These are phyloP conservation scores for Meandrina meandrites DNA, from an alignment of 92 coral and sea anemone genomes.

Conservation along the genomic window DNA sequence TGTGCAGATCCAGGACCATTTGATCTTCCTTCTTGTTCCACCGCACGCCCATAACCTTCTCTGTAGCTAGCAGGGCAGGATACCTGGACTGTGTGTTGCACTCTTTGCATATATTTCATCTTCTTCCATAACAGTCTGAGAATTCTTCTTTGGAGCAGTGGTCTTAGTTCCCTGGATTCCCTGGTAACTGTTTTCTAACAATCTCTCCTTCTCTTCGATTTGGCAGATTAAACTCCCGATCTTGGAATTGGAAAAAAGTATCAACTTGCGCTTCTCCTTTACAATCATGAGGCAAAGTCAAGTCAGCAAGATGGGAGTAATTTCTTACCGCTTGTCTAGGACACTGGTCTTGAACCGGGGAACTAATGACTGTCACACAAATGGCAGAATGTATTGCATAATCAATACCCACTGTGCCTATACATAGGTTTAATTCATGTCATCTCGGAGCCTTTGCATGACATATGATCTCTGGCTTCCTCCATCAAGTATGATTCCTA, in stretches of 20 bases:
- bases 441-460: not conserved
- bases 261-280: slow-evolving; percentile 18
- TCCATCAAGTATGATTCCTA: no score
- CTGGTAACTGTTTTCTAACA: no score
- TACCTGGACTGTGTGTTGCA: slow-evolving; percentile 24
- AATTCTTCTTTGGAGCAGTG: not conserved
- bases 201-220: no score
- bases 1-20: no score
- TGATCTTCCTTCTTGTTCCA: slow-evolving; percentile 53
- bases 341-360: slow-evolving; percentile 33
- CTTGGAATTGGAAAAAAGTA: slow-evolving; percentile 26
- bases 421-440: slow-evolving; percentile 9
- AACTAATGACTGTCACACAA: slow-evolving; percentile 41
- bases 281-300: slow-evolving; percentile 30
- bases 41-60: slow-evolving; percentile 47
- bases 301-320: slow-evolving; percentile 24
- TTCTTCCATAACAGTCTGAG: slow-evolving; percentile 25
- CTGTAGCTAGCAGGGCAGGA: slow-evolving; percentile 12
- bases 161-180: not conserved
- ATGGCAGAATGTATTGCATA: slow-evolving; percentile 9
- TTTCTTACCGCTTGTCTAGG: slow-evolving; percentile 13
- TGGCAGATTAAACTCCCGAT: no score
- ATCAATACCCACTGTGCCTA: not conserved
- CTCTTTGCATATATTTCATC: slow-evolving; percentile 45
- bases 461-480: no score